Conservation (phyloP, 1,140 invertebrate genomes). For the Lasioglossum albipes region DNA sequence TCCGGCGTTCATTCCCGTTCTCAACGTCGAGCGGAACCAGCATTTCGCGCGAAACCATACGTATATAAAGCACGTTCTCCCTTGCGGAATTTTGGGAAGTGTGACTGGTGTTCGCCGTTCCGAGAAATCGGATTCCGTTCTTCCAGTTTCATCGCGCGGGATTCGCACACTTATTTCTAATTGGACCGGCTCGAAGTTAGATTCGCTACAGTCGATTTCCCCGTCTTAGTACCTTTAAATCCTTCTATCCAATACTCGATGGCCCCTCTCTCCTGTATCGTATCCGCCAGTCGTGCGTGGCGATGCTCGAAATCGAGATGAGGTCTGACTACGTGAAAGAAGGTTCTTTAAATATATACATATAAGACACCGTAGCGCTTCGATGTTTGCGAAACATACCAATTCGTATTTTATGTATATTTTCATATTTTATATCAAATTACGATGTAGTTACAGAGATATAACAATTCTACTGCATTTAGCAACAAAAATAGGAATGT, state of each 20-base stretch:
- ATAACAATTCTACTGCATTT: no score
- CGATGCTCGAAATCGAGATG: no score
- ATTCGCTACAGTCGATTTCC: background rate
- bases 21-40: constrained; percentile 13
- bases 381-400: no score
- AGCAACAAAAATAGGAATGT: no score
- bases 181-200: background rate
- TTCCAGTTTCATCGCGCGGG: constrained; percentile 15
- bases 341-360: background rate
- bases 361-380: no score
- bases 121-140: constrained; percentile 52
- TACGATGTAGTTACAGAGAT: no score
- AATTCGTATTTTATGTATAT: no score
- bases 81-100: constrained; percentile 46
- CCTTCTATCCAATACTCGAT: background rate
- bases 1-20: constrained; percentile 25
- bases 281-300: no score
- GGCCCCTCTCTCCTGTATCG: no score
- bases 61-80: constrained; percentile 44
- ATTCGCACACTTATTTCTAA: constrained; percentile 36
- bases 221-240: background rate
- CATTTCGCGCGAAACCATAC: constrained; percentile 38
- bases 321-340: background rate
- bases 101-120: constrained; percentile 25
- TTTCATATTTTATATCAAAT: no score